Evolutionary conservation across 2,888 invertebrate species (phyloP).

Genomic region (Elaeidobius kamerunicus): DNA sequence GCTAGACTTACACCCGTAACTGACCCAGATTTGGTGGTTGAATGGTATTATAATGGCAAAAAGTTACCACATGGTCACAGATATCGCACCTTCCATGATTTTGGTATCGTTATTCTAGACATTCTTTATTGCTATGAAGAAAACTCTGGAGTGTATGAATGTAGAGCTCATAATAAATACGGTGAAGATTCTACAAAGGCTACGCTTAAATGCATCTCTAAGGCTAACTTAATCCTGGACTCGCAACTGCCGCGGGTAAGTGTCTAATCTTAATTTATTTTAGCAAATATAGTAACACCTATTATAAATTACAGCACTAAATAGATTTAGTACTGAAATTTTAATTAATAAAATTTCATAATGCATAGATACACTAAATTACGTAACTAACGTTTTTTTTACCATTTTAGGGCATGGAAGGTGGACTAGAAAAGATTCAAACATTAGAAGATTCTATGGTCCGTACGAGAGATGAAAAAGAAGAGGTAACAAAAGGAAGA

Average conservation of each 20-base stretch:
- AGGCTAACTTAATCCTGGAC: conserved; percentile 85
- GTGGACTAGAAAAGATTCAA: conserved; percentile 89
- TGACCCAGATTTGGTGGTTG: conserved; percentile 91
- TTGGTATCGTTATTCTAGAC: conserved; percentile 93
- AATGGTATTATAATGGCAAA: conserved; percentile 93
- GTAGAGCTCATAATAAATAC: conserved; percentile 87
- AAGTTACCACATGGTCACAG: conserved; percentile 93
- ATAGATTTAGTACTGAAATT: too few relatives aligned
- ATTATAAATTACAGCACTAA: too few relatives aligned
- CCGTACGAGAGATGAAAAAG: conserved; percentile 68
- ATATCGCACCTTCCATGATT: conserved; percentile 96
- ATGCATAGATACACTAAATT: neutral
- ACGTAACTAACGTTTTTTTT: conserved; percentile 1
- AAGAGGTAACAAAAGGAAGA: conserved; percentile 73
- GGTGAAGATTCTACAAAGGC: conserved; percentile 86
- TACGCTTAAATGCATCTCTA: conserved; percentile 80
- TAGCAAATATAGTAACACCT: too few relatives aligned
- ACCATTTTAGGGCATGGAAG: conserved; percentile 78
- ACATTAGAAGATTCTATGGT: conserved; percentile 87
- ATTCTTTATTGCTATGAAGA: conserved; percentile 95
- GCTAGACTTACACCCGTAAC: conserved; percentile 90
- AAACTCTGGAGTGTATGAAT: conserved; percentile 92
- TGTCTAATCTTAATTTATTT: too few relatives aligned
- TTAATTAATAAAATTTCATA: too few relatives aligned
- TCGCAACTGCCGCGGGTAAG: conserved; percentile 86